Conservation (phyloP, 2,797 vertebrate species). For the Molossus molossus region DNA sequence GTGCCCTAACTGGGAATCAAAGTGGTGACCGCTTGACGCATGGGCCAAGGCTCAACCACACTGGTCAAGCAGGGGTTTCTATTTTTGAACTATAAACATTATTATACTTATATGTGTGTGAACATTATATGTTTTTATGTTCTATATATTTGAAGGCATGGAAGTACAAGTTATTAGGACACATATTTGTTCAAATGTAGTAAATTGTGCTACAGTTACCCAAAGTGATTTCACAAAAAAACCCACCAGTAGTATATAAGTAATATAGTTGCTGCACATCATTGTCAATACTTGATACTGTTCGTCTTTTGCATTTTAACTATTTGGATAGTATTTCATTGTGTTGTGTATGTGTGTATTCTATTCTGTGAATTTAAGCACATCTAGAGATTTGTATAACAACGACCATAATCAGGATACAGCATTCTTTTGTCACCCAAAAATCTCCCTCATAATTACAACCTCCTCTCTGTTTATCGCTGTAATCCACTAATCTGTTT, state of each 20-base stretch:
- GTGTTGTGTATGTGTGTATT: background rate
- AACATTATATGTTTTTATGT: background rate
- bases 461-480: background rate
- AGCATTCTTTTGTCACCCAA: background rate
- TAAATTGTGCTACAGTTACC: background rate
- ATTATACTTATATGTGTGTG: background rate
- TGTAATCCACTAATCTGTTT: background rate
- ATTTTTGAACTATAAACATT: conserved; percentile 17
- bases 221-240: conserved; percentile 14
- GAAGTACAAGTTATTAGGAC: background rate
- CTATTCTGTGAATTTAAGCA: conserved; percentile 26
- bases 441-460: background rate
- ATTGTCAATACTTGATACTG: background rate
- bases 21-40: too few species aligned
- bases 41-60: too few species aligned
- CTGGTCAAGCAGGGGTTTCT: background rate
- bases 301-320: background rate
- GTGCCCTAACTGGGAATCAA: too few species aligned
- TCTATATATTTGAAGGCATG: background rate
- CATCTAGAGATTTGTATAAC: background rate
- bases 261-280: background rate
- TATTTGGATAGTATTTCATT: background rate
- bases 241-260: background rate
- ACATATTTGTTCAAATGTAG: conserved; percentile 8
- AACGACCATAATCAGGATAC: background rate